Evolutionary conservation across 2,113 vertebrate genomes (phyloP).

Genomic region (Archilochus colubris): DNA sequence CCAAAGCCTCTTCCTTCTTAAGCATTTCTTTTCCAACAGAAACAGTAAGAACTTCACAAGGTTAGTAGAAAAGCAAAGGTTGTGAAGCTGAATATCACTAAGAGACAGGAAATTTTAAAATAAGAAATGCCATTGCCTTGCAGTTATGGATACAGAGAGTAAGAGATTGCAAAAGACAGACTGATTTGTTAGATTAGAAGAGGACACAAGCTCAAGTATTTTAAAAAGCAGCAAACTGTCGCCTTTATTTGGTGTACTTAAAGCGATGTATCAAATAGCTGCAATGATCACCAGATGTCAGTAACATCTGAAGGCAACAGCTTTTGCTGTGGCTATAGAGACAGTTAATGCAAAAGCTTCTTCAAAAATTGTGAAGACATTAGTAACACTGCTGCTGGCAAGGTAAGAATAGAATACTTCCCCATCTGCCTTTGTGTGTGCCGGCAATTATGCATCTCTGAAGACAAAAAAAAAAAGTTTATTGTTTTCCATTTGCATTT

Average conservation of each 20-base stretch:
- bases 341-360: neutral
- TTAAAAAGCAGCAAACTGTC: neutral
- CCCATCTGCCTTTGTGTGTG: neutral
- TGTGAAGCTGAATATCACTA: neutral
- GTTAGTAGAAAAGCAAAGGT: neutral
- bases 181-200: neutral
- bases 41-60: neutral
- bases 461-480: conserved; percentile 43
- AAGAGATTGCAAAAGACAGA: neutral
- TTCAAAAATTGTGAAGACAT: conserved; percentile 45
- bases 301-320: neutral
- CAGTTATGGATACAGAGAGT: neutral
- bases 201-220: conserved; percentile 2
- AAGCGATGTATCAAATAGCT: neutral
- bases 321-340: neutral
- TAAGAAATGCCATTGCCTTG: neutral
- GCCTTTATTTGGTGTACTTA: neutral
- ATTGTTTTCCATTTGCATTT: conserved; percentile 77
- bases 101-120: neutral
- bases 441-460: conserved; percentile 71
- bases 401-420: conserved; percentile 63
- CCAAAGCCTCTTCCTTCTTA: neutral
- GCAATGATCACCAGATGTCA: conserved; percentile 17
- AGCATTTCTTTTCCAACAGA: neutral
- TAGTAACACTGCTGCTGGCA: conserved; percentile 67